phyloP scores from a whole-genome alignment of 2,113 vertebrate genomes.

The Rhodinocichla rosea region DNA sequence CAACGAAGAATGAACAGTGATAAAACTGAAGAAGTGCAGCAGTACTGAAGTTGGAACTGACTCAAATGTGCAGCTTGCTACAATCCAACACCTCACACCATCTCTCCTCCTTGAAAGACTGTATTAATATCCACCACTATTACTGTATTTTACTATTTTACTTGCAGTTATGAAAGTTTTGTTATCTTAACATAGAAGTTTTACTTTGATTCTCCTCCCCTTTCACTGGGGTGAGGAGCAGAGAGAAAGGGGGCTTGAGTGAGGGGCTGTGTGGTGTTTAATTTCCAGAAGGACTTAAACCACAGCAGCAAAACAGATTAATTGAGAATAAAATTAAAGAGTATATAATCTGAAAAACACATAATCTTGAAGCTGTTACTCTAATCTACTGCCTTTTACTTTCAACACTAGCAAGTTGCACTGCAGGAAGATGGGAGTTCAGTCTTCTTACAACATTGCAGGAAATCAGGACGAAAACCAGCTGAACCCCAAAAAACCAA shows the following conservation, averaged over 20 bases:
- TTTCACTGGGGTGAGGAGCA: neutral
- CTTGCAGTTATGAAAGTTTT: neutral
- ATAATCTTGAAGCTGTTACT: neutral
- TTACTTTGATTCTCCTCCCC: neutral
- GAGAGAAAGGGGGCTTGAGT: neutral
- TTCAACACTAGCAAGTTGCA: neutral
- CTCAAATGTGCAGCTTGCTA: neutral
- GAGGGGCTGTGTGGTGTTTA: neutral
- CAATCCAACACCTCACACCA: neutral
- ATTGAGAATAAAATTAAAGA: neutral
- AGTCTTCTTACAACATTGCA: neutral
- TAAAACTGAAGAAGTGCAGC: neutral
- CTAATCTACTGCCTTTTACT: neutral
- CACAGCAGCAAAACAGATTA: neutral
- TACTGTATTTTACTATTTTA: neutral
- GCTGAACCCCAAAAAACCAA: neutral
- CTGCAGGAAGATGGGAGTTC: fast-evolving
- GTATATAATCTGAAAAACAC: neutral
- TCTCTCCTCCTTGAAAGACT: neutral
- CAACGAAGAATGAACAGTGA: neutral
- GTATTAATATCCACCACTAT: neutral
- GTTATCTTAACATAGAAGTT: neutral
- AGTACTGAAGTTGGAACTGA: neutral
- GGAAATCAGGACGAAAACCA: neutral
- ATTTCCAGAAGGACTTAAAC: neutral